Evolutionary conservation across 2,888 invertebrate species (phyloP).

Genomic region (Arrhopalites spinosus): DNA sequence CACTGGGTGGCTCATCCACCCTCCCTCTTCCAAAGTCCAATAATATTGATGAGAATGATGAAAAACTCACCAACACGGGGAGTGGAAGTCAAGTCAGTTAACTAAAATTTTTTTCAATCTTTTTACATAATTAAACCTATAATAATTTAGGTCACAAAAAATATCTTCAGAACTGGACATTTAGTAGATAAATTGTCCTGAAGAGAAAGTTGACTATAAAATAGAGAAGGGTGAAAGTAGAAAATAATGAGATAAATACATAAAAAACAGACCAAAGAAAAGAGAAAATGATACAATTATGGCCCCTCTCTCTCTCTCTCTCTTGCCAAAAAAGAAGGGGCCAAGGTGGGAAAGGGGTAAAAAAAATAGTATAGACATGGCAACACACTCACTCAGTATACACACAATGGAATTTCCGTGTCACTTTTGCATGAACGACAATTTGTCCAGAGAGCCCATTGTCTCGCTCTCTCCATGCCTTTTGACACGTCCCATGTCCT

Average conservation of each 20-base stretch:
- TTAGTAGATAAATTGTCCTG: too few species aligned
- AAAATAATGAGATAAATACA: too few species aligned
- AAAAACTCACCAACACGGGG: slow-evolving; percentile 85
- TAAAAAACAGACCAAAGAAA: neutral
- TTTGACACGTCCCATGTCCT: slow-evolving; percentile 6
- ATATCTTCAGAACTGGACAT: too few species aligned
- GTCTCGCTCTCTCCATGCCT: slow-evolving; percentile 11
- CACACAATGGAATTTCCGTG: slow-evolving; percentile 53
- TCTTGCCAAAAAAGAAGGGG: neutral
- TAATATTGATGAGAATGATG: slow-evolving; percentile 62
- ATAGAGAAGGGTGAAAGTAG: too few species aligned
- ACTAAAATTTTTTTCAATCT: neutral
- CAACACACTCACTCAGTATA: neutral
- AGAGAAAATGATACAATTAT: neutral
- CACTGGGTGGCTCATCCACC: slow-evolving; percentile 60
- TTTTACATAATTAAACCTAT: too few species aligned
- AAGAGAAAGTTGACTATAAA: too few species aligned
- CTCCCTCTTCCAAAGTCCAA: slow-evolving; percentile 44
- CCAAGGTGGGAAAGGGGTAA: neutral
- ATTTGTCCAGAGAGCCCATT: slow-evolving; percentile 49
- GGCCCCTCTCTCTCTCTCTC: too few species aligned
- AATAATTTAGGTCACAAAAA: too few species aligned
- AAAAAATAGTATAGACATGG: neutral
- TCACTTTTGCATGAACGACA: slow-evolving; percentile 53
- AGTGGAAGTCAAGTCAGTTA: slow-evolving; percentile 76